Evolutionary conservation across 2,797 vertebrate genomes (phyloP).

Genomic region (Poliocrania exsul): DNA sequence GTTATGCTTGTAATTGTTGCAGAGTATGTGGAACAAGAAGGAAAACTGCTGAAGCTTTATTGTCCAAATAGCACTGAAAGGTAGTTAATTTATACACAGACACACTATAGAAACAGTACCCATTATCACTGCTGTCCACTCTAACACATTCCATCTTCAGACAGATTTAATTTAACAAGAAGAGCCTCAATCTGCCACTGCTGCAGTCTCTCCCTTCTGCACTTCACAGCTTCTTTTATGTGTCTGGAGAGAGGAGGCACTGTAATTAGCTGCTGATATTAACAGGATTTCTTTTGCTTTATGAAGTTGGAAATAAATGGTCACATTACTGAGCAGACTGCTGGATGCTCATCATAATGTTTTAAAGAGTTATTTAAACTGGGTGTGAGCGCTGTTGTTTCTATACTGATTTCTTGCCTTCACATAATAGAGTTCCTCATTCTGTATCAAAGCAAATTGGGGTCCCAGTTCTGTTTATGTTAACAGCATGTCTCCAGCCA

Average conservation of each 20-base stretch:
- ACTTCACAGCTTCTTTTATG: conserved; percentile 58
- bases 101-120: conserved; percentile 11
- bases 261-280: conserved; percentile 63
- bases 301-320: conserved; percentile 36
- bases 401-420: neutral
- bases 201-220: conserved; percentile 21
- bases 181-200: conserved; percentile 55
- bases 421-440: neutral
- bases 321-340: neutral
- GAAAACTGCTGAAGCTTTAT: conserved; percentile 50
- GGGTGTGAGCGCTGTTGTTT: neutral
- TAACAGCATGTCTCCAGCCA: neutral
- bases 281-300: conserved; percentile 20
- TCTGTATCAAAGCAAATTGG: neutral
- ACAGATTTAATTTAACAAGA: conserved; percentile 67
- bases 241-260: conserved; percentile 22
- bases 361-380: neutral
- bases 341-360: neutral
- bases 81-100: conserved; percentile 52
- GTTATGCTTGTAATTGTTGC: conserved; percentile 26
- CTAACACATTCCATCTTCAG: conserved; percentile 42
- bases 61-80: conserved; percentile 21
- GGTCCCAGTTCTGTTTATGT: neutral
- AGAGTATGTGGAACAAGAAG: conserved; percentile 11
- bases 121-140: conserved; percentile 63